Percentiles rank a stretch among this genome's conserved stretches.
These are phyloP conservation scores for Cyprinodon diabolis DNA, from an alignment of 2,797 vertebrate genomes.

Conservation along the genomic window DNA sequence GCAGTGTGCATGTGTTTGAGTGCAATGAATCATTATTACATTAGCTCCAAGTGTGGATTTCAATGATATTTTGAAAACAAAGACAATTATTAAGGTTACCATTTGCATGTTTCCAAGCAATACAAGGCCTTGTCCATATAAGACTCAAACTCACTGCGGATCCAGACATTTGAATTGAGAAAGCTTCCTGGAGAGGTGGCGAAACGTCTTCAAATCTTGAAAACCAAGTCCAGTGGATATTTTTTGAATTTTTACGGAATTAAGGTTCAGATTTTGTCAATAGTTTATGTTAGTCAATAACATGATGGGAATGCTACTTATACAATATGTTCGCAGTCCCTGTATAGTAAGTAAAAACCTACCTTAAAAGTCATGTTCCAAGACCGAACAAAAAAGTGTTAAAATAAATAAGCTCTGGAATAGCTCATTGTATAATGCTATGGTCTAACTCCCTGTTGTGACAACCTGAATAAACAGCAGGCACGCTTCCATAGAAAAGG, in stretches of 20 bases:
- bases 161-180: no score
- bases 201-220: no score
- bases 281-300: neutral
- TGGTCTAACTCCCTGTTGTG: neutral
- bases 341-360: neutral
- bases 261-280: neutral
- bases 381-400: neutral
- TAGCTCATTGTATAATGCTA: neutral
- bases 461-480: neutral
- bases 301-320: no score
- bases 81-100: neutral
- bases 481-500: neutral
- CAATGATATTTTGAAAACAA: neutral
- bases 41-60: neutral
- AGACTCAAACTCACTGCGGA: no score
- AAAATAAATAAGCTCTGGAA: neutral
- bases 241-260: no score
- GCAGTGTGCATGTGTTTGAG: no score
- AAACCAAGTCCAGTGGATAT: no score
- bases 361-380: neutral
- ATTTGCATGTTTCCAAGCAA: no score
- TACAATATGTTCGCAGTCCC: neutral
- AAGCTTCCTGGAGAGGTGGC: no score
- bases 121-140: no score
- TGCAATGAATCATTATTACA: no score